Base-by-base conservation (phyloP, 1,140 invertebrate genomes). In the Diabrotica virgifera region DNA sequence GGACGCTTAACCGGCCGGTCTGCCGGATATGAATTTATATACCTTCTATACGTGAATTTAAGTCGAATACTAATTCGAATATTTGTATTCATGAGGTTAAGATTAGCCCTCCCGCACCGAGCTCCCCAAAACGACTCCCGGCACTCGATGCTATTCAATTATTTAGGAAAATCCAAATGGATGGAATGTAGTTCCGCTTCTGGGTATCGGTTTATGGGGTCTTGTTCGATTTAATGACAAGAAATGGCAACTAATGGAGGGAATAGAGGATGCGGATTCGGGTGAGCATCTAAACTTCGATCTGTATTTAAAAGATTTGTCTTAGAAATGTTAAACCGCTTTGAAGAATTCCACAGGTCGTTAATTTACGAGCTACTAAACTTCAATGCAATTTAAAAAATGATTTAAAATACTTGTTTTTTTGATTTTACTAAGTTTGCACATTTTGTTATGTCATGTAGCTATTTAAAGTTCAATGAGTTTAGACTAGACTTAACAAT, bases 41-140 rank as follows among this genome's bases (percentile, higher is more conserved):
- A 46, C 57, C 24, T 36, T 62, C n/a, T 55, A 53, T 62, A 36
- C 46, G 50, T 55, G 52, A 62, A 40, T 60, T 60, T 13, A 36
- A 52, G 59, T 64, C 55, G 59, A 37, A 62, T 64, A 65, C 59
- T 65, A 69, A 65, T 65, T 65, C 37, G 51, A 59, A 52, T 59
- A 69, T 65, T 62, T 65, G 64, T 65, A 69, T 69, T 65, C 67
- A 63, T 62, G 53, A 54, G 59, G 59, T 24, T 59, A 56, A 65
- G 63, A 68, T 68, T 66, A 65, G 40, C 51, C 57, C 55, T 57
- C 36, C 54, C 50, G 24, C 11, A 24, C 10, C 38, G 52, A 10
- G 3, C 24, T 24, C 35, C 36, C 52, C 12, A 62, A 54, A 38
- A 40, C 35, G 63, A 51, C 24, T 37, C 24, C n/a, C 53, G 50